Conservation (phyloP, 2,797 vertebrate species). For the Gymnodraco acuticeps region DNA sequence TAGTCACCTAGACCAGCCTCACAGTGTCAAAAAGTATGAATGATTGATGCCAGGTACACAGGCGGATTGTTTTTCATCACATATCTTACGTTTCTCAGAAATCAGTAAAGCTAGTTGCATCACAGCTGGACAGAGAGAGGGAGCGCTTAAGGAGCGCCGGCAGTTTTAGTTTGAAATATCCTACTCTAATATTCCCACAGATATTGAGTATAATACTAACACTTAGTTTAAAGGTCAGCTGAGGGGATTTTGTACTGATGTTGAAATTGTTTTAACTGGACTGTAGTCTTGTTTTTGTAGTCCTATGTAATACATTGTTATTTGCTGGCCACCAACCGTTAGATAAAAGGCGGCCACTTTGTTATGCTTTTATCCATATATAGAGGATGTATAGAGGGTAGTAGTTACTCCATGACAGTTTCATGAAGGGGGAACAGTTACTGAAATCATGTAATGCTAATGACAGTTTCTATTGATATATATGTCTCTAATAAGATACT, state of each 20-base stretch:
- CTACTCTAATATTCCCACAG: constrained; percentile 21
- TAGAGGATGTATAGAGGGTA: neutral
- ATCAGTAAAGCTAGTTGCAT: constrained; percentile 24
- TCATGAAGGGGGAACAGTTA: neutral
- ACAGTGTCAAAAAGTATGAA: constrained; percentile 52
- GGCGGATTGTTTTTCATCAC: constrained; percentile 15
- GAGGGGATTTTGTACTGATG: neutral
- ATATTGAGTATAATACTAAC: constrained; percentile 5
- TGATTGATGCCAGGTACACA: constrained; percentile 50
- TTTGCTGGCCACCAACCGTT: neutral
- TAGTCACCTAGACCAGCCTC: constrained; percentile 47
- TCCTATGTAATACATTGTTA: constrained; percentile 8
- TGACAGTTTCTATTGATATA: neutral
- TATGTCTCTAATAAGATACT: neutral
- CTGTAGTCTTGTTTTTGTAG: neutral
- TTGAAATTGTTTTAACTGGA: constrained; percentile 14
- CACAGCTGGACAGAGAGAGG: constrained; percentile 22
- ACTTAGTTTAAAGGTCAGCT: constrained; percentile 1
- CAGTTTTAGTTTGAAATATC: constrained; percentile 14
- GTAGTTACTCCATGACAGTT: too few species aligned
- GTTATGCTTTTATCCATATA: neutral
- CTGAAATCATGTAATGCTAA: neutral
- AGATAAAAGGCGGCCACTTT: neutral
- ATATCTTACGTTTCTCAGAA: constrained; percentile 24
- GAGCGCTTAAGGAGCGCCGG: neutral